These are phyloP conservation scores for Drosophila watanabei DNA, from an alignment of 1,140 invertebrate genomes.

Conservation along the genomic window DNA sequence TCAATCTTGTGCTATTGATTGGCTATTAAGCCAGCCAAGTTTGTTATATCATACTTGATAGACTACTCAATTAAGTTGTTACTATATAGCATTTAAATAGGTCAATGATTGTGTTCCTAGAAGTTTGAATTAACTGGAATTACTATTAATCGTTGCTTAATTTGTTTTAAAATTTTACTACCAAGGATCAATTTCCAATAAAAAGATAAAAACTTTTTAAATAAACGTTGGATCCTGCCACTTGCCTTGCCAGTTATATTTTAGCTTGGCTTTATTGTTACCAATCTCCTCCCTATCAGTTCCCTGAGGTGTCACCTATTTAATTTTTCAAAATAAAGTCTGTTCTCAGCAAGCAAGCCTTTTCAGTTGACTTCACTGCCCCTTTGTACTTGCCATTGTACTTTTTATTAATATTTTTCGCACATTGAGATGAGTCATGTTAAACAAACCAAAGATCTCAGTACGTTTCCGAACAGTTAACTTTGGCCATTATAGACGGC, in stretches of 20 bases:
- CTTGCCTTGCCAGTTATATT: slow-evolving; percentile 7
- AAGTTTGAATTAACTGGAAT: not conserved
- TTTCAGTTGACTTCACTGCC: slow-evolving; percentile 7
- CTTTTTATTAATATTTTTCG: slow-evolving; percentile 20
- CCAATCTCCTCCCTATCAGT: not conserved
- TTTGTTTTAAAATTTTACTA: not conserved
- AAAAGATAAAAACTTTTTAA: not conserved
- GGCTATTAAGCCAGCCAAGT: not conserved
- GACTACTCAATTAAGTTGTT: slow-evolving; percentile 9
- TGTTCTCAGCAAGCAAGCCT: not conserved
- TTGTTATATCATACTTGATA: slow-evolving; percentile 10
- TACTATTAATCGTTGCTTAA: not conserved
- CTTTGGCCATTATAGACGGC: slow-evolving; percentile 13
- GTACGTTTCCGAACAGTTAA: slow-evolving; percentile 27
- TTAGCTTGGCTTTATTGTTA: not conserved
- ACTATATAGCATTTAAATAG: slow-evolving; percentile 1
- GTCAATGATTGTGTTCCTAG: not conserved
- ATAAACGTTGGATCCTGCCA: slow-evolving; percentile 8
- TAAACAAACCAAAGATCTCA: slow-evolving; percentile 22
- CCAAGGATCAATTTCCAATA: not conserved
- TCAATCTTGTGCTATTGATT: not conserved
- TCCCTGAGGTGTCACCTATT: not conserved
- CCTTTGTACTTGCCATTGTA: slow-evolving; percentile 10
- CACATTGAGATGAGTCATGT: slow-evolving; percentile 28
- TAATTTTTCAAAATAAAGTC: not conserved